Percentiles rank a stretch among this genome's conserved stretches.
Conservation (phyloP, 2,797 vertebrate genomes). For the Sebastes hubbsi region DNA sequence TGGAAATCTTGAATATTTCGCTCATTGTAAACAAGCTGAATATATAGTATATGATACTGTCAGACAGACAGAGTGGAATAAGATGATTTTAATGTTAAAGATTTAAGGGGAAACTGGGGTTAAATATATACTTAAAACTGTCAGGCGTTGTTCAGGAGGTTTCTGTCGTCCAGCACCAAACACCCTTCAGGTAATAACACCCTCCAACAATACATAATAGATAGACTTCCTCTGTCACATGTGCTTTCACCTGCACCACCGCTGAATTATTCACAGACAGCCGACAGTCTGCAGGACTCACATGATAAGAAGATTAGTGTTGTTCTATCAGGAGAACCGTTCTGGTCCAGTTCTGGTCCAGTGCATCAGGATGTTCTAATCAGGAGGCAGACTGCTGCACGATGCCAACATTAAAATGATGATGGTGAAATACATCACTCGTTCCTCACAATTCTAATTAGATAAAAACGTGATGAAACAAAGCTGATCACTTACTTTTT, state of each 20-base stretch:
- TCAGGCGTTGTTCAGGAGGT: background rate
- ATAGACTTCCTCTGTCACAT: slow-evolving; percentile 43
- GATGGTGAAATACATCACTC: background rate
- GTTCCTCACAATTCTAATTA: background rate
- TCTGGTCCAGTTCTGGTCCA: background rate
- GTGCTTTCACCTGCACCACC: slow-evolving; percentile 16
- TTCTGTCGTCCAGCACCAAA: background rate
- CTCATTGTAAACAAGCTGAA: background rate
- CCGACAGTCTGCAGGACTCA: background rate
- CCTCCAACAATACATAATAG: slow-evolving; percentile 52
- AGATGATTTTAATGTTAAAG: background rate
- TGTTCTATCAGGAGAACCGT: background rate
- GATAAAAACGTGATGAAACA: background rate
- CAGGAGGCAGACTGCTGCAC: background rate
- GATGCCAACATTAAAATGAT: background rate
- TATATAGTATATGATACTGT: background rate
- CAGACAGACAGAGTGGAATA: background rate
- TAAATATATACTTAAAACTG: background rate
- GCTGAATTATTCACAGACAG: slow-evolving; percentile 64
- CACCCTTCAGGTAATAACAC: slow-evolving; percentile 4
- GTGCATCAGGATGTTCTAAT: background rate
- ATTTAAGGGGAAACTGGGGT: background rate
- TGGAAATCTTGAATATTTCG: background rate
- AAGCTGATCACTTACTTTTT: too few species aligned
- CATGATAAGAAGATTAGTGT: slow-evolving; percentile 2